Evolutionary conservation across 1,140 invertebrate species (phyloP).

Genomic region (Telenomus remus): DNA sequence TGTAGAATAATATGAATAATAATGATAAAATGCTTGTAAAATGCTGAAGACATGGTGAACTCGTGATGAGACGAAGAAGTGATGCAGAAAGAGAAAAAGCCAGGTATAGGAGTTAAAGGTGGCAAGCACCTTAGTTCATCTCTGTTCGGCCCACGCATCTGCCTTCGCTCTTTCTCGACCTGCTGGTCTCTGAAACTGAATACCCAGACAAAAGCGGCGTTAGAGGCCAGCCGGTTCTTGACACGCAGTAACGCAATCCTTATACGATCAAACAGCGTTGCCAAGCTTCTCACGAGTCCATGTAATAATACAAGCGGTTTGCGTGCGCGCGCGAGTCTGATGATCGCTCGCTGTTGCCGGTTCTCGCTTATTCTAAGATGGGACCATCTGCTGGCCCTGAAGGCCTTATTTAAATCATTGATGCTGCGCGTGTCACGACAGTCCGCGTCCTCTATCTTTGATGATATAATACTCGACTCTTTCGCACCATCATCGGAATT

Average conservation of each 20-base stretch:
- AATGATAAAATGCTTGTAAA: conserved; percentile 67
- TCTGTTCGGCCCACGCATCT: conserved; percentile 13
- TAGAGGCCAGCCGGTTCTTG: conserved; percentile 72
- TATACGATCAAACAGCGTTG: conserved; percentile 2
- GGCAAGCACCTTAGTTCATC: conserved; percentile 25
- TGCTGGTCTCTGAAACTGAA: conserved; percentile 13
- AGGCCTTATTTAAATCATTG: conserved; percentile 71
- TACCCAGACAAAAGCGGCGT: conserved; percentile 70
- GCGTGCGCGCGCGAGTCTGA: conserved; percentile 1
- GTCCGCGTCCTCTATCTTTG: conserved; percentile 53
- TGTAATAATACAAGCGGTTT: conserved; percentile 1
- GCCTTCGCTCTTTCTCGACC: conserved; percentile 10
- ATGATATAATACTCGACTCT: conserved; percentile 60
- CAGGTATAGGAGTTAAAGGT: conserved; percentile 40
- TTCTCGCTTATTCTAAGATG: conserved; percentile 38
- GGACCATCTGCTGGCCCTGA: conserved; percentile 73
- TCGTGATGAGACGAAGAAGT: conserved; percentile 46
- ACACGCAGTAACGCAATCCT: conserved; percentile 56
- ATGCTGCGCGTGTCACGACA: conserved; percentile 74
- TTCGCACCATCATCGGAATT: conserved; percentile 34
- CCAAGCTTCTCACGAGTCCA: not conserved
- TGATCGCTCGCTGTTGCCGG: conserved; percentile 50
- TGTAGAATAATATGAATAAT: no score
- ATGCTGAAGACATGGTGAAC: conserved; percentile 63
- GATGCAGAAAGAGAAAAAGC: conserved; percentile 17